Conservation (phyloP, 2,888 invertebrate species). For the Sesia bembeciformis region DNA sequence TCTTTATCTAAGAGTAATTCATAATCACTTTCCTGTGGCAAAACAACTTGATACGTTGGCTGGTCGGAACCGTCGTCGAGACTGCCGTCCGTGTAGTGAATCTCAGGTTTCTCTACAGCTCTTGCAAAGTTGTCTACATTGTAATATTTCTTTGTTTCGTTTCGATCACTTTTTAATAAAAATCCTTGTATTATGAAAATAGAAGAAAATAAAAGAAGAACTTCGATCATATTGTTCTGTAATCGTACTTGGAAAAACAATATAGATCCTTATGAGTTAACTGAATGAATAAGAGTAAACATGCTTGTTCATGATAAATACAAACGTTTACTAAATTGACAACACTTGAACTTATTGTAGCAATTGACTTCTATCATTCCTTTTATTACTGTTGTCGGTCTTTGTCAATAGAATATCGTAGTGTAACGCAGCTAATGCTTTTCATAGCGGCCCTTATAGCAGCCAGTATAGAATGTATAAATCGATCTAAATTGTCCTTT, state of each 20-base stretch:
- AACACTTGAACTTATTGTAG: slow-evolving; percentile 35
- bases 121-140: too few species aligned
- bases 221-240: too few species aligned
- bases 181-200: too few species aligned
- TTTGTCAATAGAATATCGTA: neutral
- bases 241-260: neutral
- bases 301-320: neutral
- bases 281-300: neutral
- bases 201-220: too few species aligned
- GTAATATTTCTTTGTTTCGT: too few species aligned
- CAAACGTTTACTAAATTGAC: slow-evolving; percentile 12
- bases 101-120: too few species aligned
- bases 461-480: too few species aligned
- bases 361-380: slow-evolving; percentile 34
- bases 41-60: neutral
- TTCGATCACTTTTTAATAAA: too few species aligned
- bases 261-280: neutral
- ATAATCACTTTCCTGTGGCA: neutral
- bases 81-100: neutral
- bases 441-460: too few species aligned
- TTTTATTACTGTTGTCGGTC: slow-evolving; percentile 9
- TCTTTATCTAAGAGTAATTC: slow-evolving; percentile 5
- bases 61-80: neutral
- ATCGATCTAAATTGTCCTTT: too few species aligned
- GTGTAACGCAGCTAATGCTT: too few species aligned